phyloP scores from a whole-genome alignment of 2,888 invertebrate genomes.

The Acrobeloides nanus region DNA sequence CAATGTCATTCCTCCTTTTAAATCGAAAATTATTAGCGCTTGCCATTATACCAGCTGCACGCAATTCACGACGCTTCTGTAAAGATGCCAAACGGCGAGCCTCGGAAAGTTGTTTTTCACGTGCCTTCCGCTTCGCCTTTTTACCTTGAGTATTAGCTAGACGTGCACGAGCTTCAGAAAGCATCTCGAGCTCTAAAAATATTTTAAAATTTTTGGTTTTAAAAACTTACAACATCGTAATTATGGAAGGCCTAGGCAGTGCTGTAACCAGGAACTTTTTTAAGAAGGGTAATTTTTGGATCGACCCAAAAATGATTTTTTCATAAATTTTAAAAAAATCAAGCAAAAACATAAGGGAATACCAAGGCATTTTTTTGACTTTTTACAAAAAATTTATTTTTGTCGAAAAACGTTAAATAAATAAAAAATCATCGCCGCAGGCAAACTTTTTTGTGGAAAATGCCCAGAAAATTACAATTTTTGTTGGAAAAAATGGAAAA shows the following conservation, averaged over 20 bases:
- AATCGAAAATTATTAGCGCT: constrained; percentile 43
- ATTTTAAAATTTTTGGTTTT: no score
- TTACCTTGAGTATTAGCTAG: constrained; percentile 93
- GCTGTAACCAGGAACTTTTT: no score
- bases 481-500: no score
- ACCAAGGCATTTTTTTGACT: no score
- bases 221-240: no score
- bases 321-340: not conserved
- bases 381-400: no score
- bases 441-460: no score
- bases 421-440: not conserved
- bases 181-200: constrained; percentile 88
- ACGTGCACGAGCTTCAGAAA: constrained; percentile 94
- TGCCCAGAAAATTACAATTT: no score
- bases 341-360: not conserved
- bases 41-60: constrained; percentile 80
- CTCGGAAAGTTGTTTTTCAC: constrained; percentile 96
- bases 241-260: no score
- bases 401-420: not conserved
- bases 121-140: constrained; percentile 66
- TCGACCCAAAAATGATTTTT: constrained; percentile 6
- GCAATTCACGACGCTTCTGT: constrained; percentile 90
- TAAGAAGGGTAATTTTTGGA: no score
- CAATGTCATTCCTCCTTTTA: constrained; percentile 67
- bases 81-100: constrained; percentile 87